These are phyloP conservation scores for Clepsis dumicolana DNA, from an alignment of 2,888 invertebrate genomes.

Conservation along the genomic window DNA sequence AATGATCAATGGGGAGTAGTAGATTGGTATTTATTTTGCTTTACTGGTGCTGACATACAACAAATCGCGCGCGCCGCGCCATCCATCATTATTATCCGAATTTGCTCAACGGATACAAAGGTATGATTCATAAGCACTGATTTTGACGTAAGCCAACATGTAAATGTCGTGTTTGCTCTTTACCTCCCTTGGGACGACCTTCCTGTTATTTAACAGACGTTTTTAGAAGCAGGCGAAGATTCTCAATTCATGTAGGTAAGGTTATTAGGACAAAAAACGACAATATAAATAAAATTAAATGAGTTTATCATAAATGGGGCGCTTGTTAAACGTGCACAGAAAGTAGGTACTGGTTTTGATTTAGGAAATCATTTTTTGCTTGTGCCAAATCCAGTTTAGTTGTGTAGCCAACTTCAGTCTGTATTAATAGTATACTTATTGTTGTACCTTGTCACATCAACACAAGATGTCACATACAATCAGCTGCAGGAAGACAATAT, in stretches of 20 bases:
- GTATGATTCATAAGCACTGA: conserved; percentile 42
- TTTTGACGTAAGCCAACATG: conserved; percentile 29
- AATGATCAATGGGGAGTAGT: conserved; percentile 39
- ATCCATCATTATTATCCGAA: conserved; percentile 44
- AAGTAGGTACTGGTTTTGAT: too few relatives aligned
- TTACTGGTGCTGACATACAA: conserved; percentile 17
- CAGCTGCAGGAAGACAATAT: too few relatives aligned
- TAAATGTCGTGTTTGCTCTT: conserved; percentile 8
- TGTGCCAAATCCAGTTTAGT: too few relatives aligned
- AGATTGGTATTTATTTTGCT: conserved; percentile 40
- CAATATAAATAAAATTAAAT: not conserved
- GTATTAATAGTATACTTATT: too few relatives aligned
- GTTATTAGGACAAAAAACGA: not conserved
- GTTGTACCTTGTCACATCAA: too few relatives aligned
- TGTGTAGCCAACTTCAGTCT: too few relatives aligned
- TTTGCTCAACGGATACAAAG: conserved; percentile 42
- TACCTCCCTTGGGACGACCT: not conserved
- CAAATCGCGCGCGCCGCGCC: conserved; percentile 24
- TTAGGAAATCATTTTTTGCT: too few relatives aligned
- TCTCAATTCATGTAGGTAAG: not conserved
- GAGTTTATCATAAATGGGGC: too few relatives aligned
- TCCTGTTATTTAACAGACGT: not conserved
- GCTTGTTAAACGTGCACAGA: too few relatives aligned
- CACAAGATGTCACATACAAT: too few relatives aligned
- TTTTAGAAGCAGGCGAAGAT: not conserved